A percentile compares a stretch with the other conserved stretches of the same genome.
These are phyloP conservation scores for Limonius californicus DNA, from an alignment of 1,140 invertebrate species.

Conservation along the genomic window DNA sequence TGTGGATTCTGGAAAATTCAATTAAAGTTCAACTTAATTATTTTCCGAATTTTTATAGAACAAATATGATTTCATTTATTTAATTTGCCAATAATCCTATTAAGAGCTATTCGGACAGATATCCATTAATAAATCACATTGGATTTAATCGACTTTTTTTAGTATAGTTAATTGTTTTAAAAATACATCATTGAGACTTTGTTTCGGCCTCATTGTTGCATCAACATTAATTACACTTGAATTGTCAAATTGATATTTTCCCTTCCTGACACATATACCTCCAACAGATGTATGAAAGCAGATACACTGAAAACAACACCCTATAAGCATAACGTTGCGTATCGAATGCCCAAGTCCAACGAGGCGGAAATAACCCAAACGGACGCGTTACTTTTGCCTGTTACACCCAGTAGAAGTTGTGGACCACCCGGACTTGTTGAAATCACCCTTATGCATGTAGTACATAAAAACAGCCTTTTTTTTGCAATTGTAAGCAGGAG, in stretches of 20 bases:
- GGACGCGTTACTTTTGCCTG: slow-evolving; percentile 25
- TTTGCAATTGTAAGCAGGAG: too few relatives aligned
- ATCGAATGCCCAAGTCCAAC: slow-evolving; percentile 20
- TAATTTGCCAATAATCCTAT: too few relatives aligned
- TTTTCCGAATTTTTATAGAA: too few relatives aligned
- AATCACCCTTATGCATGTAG: background rate
- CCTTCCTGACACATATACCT: background rate
- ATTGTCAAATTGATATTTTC: background rate
- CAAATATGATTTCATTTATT: too few relatives aligned
- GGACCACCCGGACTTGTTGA: slow-evolving; percentile 23
- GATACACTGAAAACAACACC: slow-evolving; percentile 19
- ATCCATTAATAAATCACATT: too few relatives aligned
- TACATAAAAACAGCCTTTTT: slow-evolving; percentile 16
- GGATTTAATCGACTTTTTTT: too few relatives aligned
- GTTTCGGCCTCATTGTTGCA: too few relatives aligned
- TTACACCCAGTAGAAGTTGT: slow-evolving; percentile 23
- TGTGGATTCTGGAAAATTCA: too few relatives aligned
- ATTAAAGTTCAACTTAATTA: too few relatives aligned
- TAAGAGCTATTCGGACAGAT: too few relatives aligned
- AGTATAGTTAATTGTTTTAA: too few relatives aligned
- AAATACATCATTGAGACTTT: too few relatives aligned
- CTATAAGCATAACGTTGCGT: slow-evolving; percentile 25
- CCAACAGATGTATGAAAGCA: slow-evolving; percentile 8
- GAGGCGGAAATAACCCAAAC: slow-evolving; percentile 22
- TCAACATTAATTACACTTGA: background rate